Percentiles rank a stretch among this genome's conserved stretches.
These are phyloP conservation scores for Takifugu bimaculatus DNA, from an alignment of 2,113 vertebrate species.

Conservation along the genomic window DNA sequence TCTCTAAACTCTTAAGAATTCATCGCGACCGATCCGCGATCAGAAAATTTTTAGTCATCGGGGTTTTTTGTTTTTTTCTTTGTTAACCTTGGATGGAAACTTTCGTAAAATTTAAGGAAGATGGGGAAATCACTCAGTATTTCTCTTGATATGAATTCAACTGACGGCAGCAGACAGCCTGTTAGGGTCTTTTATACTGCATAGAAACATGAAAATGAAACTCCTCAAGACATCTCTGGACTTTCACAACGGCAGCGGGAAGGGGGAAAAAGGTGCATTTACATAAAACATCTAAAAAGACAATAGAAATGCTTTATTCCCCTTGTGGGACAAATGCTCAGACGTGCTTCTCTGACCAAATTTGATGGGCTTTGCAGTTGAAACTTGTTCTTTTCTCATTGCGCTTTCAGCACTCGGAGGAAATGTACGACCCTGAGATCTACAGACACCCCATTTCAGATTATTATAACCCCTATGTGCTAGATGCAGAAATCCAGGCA, in stretches of 20 bases:
- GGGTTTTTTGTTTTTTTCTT: not conserved
- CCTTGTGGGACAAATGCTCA: not conserved
- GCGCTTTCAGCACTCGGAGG: constrained; percentile 83
- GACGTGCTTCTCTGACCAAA: not conserved
- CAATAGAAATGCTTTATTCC: not conserved
- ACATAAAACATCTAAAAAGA: not conserved
- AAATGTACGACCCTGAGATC: constrained; percentile 91
- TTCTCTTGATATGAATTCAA: constrained; percentile 30
- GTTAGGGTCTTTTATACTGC: constrained; percentile 45
- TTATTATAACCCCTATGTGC: constrained; percentile 89
- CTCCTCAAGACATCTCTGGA: constrained; percentile 30
- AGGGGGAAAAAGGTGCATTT: constrained; percentile 12
- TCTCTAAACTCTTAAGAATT: not conserved
- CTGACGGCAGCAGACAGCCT: constrained; percentile 38
- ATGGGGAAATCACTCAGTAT: not conserved
- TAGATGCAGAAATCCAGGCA: constrained; percentile 87
- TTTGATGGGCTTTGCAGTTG: constrained; percentile 4
- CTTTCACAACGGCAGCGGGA: constrained; percentile 50
- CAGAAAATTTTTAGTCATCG: not conserved
- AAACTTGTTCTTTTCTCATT: constrained; percentile 54
- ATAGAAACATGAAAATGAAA: constrained; percentile 62
- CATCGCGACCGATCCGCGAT: not conserved
- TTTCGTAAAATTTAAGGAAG: not conserved
- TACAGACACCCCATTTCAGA: constrained; percentile 88
- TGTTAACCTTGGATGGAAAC: not conserved